These are phyloP conservation scores for Graphium colonna DNA, from an alignment of 2,888 invertebrate species.

Conservation along the genomic window DNA sequence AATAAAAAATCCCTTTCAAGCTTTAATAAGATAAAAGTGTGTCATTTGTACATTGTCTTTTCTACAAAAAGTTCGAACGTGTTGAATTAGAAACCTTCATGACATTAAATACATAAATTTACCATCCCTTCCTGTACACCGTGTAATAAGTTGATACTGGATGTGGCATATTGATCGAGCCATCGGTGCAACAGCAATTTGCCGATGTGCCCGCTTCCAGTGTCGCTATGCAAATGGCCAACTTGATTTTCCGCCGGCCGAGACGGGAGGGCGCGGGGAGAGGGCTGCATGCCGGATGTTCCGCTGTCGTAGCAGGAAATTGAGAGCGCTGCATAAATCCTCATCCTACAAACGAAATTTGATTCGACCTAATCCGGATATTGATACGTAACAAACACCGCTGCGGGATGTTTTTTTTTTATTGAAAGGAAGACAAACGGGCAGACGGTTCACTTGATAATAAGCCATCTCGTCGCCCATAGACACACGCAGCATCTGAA, in stretches of 20 bases:
- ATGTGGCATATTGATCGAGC: conserved; percentile 70
- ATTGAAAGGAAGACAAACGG: no score
- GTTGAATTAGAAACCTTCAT: no score
- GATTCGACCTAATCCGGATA: conserved; percentile 77
- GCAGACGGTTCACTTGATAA: no score
- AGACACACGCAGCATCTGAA: no score
- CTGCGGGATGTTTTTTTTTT: conserved; percentile 51
- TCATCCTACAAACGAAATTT: conserved; percentile 76
- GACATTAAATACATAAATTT: neutral
- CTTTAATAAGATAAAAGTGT: no score
- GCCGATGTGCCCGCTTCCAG: conserved; percentile 71
- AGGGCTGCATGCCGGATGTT: conserved; percentile 65
- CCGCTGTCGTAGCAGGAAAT: conserved; percentile 77
- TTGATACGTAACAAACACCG: conserved; percentile 72
- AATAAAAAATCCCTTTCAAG: no score
- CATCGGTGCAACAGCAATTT: conserved; percentile 75
- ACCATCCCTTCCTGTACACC: neutral
- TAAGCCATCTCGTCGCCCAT: no score
- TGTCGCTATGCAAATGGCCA: conserved; percentile 74
- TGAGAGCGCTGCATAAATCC: conserved; percentile 78
- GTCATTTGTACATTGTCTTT: no score
- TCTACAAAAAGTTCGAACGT: no score
- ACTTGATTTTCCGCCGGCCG: conserved; percentile 68
- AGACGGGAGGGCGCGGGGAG: conserved; percentile 31
- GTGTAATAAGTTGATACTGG: no score